These are phyloP conservation scores for Drosophila ambigua DNA, from an alignment of 1,140 invertebrate species.

Conservation along the genomic window DNA sequence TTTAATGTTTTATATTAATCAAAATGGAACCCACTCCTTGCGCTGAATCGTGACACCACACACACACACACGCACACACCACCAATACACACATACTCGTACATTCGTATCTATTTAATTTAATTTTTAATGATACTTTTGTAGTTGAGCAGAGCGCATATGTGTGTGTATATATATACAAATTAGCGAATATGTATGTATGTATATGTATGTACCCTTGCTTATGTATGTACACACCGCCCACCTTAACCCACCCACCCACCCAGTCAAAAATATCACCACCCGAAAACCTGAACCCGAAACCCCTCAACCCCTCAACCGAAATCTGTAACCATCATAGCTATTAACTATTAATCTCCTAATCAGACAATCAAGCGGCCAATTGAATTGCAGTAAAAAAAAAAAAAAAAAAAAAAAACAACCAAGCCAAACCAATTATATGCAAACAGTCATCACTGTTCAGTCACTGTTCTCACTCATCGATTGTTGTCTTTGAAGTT, in stretches of 20 bases:
- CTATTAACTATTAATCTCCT: slow-evolving; percentile 26
- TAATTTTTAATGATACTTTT: slow-evolving; percentile 35
- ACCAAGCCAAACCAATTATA: neutral
- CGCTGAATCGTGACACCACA: neutral
- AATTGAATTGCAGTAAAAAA: slow-evolving; percentile 50
- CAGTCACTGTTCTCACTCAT: slow-evolving; percentile 73
- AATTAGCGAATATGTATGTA: slow-evolving; percentile 40
- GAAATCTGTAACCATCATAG: slow-evolving; percentile 11
- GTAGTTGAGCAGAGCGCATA: slow-evolving; percentile 39
- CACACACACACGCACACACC: neutral
- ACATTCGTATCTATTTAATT: slow-evolving; percentile 8
- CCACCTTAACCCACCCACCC: neutral
- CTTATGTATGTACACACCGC: slow-evolving; percentile 56
- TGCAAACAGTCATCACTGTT: slow-evolving; percentile 62
- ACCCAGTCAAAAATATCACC: slow-evolving; percentile 6
- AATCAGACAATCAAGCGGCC: slow-evolving; percentile 44
- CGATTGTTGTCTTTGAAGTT: slow-evolving; percentile 81
- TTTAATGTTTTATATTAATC: slow-evolving; percentile 9
- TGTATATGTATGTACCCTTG: slow-evolving; percentile 52
- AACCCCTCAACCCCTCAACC: slow-evolving; percentile 5
- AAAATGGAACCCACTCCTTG: too few species aligned
- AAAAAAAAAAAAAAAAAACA: slow-evolving; percentile 28
- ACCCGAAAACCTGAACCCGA: slow-evolving; percentile 5
- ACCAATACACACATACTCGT: neutral
- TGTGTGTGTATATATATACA: slow-evolving; percentile 36